Evolutionary conservation across 2,888 invertebrate species (phyloP), one percentile per base, ranked within the genome.

Genomic region (Anoplius nigerrimus): DNA sequence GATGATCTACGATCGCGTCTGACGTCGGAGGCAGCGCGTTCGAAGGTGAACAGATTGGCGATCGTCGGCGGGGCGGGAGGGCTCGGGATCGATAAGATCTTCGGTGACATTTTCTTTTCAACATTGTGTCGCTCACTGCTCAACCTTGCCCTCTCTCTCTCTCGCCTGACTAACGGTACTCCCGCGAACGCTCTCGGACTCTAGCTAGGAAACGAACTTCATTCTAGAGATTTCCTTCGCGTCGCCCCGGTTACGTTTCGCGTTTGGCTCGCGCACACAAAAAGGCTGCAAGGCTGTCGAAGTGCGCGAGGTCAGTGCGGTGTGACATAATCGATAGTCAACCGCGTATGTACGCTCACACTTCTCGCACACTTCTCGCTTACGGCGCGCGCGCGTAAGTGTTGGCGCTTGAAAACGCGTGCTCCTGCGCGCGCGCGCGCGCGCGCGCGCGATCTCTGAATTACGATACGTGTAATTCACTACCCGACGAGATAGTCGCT

Each of bases 221-320:
- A 6, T 6, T 34, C 34, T 2, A 2, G 34, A 34, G 34, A 34
- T 34, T 34, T 24, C 11, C 34, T 34, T 34, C 34, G 34, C 34
- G 34, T 13, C 34, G 34, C 11, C 11, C 11, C 34, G 34, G 34
- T 34, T 34, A 34, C 34, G 34, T 13, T 34, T 8, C 21, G 54
- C 54, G 54, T 54, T 55, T 27, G 18, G n/a, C 56, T 18, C 60
- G n/a, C 20, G 46, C 24, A 51, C 34, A 18, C 34, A 53, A 63
- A 56, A 55, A 55, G 56, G 45, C 45, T 58, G 69, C 72, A 58
- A 67, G 69, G 63, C 64, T 65, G 67, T 48, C 69, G 46, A 63
- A 57, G 69, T 76, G 66, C 48, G 65, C 75, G 73, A 76, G 76
- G 76, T 76, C 76, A 76, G 76, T 76, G 65, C 63, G 60, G 70